These are phyloP conservation scores for Magallana angulata DNA, from an alignment of 1,140 invertebrate species.

Conservation along the genomic window DNA sequence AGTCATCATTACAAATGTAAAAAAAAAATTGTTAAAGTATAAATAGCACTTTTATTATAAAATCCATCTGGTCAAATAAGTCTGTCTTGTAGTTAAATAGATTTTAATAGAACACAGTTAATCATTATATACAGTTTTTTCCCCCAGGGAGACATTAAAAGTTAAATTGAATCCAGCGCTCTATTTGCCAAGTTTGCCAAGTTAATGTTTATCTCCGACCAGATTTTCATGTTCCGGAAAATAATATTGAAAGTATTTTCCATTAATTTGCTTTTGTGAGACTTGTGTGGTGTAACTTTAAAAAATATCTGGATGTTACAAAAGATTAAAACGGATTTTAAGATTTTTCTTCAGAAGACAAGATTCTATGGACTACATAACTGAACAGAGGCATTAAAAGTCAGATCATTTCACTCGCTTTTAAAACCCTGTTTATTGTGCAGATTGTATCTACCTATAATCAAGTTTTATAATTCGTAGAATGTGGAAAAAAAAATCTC, in stretches of 20 bases:
- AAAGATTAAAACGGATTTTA: background rate
- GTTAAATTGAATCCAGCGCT: background rate
- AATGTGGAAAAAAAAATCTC: no score
- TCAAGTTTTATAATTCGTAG: background rate
- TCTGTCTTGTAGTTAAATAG: no score
- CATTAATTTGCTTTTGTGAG: background rate
- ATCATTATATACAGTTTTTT: no score
- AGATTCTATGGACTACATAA: background rate
- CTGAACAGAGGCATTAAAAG: background rate
- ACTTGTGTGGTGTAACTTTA: background rate
- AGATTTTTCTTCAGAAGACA: background rate
- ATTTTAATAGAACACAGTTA: no score
- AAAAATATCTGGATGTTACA: background rate
- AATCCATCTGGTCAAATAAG: no score
- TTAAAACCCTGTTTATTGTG: background rate
- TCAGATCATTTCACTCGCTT: background rate
- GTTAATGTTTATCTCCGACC: background rate
- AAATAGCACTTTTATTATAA: no score
- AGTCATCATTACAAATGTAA: no score
- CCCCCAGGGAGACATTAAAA: background rate
- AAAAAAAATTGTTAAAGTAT: no score
- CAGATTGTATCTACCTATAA: background rate
- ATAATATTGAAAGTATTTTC: slow-evolving; percentile 5
- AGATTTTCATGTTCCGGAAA: background rate
- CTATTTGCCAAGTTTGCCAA: background rate